Conservation (phyloP, 2,888 invertebrate genomes). For the Carpatolechia fugitivella region DNA sequence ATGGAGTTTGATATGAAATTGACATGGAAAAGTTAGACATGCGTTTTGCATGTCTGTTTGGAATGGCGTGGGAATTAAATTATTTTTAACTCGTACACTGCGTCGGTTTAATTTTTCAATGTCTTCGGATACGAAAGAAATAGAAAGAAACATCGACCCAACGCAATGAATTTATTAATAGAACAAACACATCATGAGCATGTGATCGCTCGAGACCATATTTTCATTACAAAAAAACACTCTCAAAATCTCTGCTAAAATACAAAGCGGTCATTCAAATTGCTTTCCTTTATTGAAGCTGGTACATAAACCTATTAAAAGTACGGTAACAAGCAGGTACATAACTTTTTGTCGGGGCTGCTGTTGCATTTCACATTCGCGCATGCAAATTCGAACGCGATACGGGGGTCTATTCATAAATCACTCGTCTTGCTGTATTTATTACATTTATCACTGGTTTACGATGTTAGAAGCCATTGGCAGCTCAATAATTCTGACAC, state of each 20-base stretch:
- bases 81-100: background rate
- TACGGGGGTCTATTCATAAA: constrained; percentile 22
- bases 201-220: too few relatives aligned
- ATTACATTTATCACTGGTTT: background rate
- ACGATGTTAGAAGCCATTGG: too few relatives aligned
- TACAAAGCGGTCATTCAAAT: background rate
- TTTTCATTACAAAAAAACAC: too few relatives aligned
- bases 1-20: constrained; percentile 60
- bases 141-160: too few relatives aligned
- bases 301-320: constrained; percentile 12
- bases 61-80: background rate
- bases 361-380: constrained; percentile 33
- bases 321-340: constrained; percentile 5
- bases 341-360: constrained; percentile 17
- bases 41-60: background rate
- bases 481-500: too few relatives aligned
- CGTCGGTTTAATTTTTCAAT: too few relatives aligned
- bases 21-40: constrained; percentile 36
- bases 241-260: too few relatives aligned
- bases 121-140: too few relatives aligned
- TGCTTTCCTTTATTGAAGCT: constrained; percentile 2
- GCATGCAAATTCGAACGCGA: constrained; percentile 54
- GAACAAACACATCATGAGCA: too few relatives aligned
- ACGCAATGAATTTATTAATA: too few relatives aligned
- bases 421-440: background rate